A percentile compares a stretch with the other conserved stretches of the same genome.
Evolutionary conservation across 1,140 invertebrate genomes (phyloP).

Genomic region (Triops longicaudatus): DNA sequence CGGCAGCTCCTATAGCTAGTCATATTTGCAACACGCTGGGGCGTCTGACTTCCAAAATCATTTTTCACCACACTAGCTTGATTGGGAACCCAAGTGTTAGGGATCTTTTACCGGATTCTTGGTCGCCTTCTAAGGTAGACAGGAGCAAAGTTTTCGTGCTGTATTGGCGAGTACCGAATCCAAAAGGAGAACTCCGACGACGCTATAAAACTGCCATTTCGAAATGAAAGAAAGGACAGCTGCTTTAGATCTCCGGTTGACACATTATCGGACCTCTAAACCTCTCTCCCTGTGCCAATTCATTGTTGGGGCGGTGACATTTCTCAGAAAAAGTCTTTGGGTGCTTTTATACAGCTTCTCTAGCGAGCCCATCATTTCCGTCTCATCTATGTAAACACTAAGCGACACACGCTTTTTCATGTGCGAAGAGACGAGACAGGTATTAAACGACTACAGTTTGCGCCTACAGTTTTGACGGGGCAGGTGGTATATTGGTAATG

Average conservation of each 20-base stretch:
- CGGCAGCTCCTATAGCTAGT: background rate
- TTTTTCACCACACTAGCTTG: background rate
- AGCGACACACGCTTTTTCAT: background rate
- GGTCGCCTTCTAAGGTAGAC: too few species aligned
- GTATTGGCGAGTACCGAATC: background rate
- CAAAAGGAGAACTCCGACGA: background rate
- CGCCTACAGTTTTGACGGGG: too few species aligned
- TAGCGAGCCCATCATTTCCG: background rate
- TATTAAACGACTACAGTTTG: background rate
- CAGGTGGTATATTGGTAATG: too few species aligned
- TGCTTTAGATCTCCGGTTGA: background rate
- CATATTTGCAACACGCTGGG: conserved; percentile 7
- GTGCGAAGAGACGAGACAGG: background rate
- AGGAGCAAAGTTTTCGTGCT: too few species aligned
- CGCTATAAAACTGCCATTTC: background rate
- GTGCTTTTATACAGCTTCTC: background rate
- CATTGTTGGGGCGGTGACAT: background rate
- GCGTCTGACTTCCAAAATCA: background rate
- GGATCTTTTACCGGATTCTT: too few species aligned
- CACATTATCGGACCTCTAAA: background rate
- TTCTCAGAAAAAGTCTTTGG: background rate
- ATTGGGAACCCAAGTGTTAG: background rate
- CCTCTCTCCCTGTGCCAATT: background rate
- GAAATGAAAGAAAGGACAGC: background rate
- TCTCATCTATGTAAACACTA: background rate